Evolutionary conservation across 2,113 vertebrate genomes (phyloP).

Genomic region (Pterophyllum scalare): DNA sequence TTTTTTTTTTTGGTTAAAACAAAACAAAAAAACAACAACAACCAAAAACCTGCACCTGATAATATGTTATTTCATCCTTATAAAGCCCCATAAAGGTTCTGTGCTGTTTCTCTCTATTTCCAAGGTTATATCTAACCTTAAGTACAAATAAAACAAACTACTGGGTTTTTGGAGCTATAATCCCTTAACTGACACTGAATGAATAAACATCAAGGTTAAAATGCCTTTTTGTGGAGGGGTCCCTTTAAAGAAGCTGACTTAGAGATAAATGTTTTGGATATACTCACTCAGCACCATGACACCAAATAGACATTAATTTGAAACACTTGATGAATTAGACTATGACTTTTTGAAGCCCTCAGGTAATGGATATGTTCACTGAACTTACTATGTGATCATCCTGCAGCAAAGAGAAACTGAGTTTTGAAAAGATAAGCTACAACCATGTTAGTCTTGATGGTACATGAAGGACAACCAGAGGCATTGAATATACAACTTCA

Average conservation of each 20-base stretch:
- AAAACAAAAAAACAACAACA: no score
- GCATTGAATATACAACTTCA: background rate
- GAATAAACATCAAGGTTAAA: background rate
- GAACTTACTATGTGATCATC: background rate
- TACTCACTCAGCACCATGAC: background rate
- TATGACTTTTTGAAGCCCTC: background rate
- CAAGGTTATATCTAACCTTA: background rate
- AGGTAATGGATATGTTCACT: background rate
- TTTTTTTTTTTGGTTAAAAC: no score
- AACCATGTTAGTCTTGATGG: background rate
- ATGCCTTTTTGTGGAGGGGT: background rate
- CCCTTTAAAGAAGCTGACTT: background rate
- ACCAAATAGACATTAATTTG: background rate
- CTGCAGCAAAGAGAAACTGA: background rate
- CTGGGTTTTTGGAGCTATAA: background rate
- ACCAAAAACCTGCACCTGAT: background rate
- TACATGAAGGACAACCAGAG: background rate
- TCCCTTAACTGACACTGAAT: background rate
- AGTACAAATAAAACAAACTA: background rate
- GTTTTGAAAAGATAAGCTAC: background rate
- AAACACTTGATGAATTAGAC: background rate
- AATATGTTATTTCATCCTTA: conserved; percentile 3
- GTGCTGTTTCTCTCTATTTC: rapidly evolving
- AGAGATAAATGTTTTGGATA: background rate
- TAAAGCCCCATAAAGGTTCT: background rate